Percentiles rank a stretch among this genome's conserved stretches.
These are phyloP conservation scores for Oenanthe oenanthe DNA, from an alignment of 2,113 vertebrate species.

Conservation along the genomic window DNA sequence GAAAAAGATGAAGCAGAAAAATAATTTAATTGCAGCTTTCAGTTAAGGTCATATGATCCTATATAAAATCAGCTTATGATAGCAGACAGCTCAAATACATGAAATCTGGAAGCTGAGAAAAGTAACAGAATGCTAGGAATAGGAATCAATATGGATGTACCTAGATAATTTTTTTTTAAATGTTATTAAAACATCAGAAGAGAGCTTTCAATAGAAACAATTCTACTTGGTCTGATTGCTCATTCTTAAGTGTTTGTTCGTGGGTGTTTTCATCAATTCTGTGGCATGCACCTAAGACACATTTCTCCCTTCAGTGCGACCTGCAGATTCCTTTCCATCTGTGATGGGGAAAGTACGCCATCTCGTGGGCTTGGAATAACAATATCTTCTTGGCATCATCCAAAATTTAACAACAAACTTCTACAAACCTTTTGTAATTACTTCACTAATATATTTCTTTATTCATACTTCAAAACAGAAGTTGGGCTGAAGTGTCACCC, in stretches of 20 bases:
- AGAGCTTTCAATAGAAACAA: background rate
- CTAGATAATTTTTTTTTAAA: background rate
- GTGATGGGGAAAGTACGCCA: conserved; percentile 43
- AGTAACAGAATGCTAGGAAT: background rate
- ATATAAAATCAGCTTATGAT: background rate
- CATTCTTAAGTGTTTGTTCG: background rate
- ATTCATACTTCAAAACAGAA: background rate
- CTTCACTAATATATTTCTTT: background rate
- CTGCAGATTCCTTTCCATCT: background rate
- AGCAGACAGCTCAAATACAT: background rate
- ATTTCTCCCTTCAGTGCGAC: background rate
- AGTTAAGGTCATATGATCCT: background rate
- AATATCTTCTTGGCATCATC: background rate
- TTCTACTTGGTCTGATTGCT: background rate
- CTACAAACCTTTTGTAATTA: background rate
- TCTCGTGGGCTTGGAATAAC: conserved; percentile 29
- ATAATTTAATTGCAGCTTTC: background rate
- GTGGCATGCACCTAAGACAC: background rate
- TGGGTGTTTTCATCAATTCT: background rate
- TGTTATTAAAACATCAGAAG: background rate
- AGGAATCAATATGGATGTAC: background rate
- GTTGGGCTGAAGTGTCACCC: background rate
- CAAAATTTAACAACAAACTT: background rate
- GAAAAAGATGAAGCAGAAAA: background rate
- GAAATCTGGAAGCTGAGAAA: background rate